Conservation (phyloP, 2,888 invertebrate species). For the Cynaeus angustus region DNA sequence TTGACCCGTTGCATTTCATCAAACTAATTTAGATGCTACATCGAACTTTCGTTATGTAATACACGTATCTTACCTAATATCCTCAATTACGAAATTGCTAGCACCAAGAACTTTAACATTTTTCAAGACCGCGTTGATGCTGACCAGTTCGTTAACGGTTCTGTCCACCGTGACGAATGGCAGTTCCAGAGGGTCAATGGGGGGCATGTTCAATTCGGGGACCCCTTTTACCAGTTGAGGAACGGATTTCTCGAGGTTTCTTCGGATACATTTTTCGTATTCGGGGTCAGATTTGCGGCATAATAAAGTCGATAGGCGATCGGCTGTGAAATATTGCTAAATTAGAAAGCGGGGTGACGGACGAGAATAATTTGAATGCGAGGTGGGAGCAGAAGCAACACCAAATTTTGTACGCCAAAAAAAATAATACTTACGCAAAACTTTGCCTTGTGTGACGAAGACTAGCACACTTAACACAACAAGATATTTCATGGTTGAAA, state of each 20-base stretch:
- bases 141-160: constrained; percentile 78
- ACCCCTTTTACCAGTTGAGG: constrained; percentile 78
- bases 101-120: constrained; percentile 79
- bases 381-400: too few relatives aligned
- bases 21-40: constrained; percentile 4
- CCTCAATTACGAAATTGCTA: constrained; percentile 78
- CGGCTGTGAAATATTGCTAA: constrained; percentile 73
- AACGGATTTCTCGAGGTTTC: constrained; percentile 76
- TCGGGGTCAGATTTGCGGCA: constrained; percentile 80
- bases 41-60: constrained; percentile 13
- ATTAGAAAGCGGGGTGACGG: constrained; percentile 8
- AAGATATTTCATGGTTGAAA: constrained; percentile 48
- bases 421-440: constrained; percentile 48
- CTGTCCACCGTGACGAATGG: constrained; percentile 81
- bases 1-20: constrained; percentile 29
- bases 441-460: constrained; percentile 38
- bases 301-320: constrained; percentile 74
- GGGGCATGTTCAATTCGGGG: constrained; percentile 80
- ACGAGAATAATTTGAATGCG: background rate
- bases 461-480: constrained; percentile 45
- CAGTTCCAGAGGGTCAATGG: constrained; percentile 81
- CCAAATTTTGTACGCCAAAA: background rate
- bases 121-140: constrained; percentile 78
- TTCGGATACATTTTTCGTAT: constrained; percentile 77
- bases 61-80: constrained; percentile 75